These are phyloP conservation scores for Parnassius apollo DNA, from an alignment of 2,888 invertebrate genomes.

Conservation along the genomic window DNA sequence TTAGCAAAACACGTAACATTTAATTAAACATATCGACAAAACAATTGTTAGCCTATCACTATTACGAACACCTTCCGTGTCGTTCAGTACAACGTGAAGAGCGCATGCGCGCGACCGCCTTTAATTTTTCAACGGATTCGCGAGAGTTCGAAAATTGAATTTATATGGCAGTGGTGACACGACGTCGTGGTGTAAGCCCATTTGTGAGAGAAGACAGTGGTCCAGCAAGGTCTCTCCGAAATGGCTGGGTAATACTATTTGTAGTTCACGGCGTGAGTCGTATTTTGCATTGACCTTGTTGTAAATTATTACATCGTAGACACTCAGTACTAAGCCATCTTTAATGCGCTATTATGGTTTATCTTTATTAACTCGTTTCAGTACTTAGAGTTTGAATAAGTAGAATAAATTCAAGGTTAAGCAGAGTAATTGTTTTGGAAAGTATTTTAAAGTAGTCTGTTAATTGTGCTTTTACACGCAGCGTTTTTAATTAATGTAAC, in stretches of 20 bases:
- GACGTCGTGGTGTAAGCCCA: constrained; percentile 67
- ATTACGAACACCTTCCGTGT: constrained; percentile 56
- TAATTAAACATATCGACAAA: constrained; percentile 34
- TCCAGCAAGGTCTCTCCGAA: constrained; percentile 52
- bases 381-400: background rate
- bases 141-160: constrained; percentile 47
- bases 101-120: constrained; percentile 73
- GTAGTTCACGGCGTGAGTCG: constrained; percentile 30
- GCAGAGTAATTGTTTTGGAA: constrained; percentile 13
- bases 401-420: constrained; percentile 9
- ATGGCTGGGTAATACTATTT: constrained; percentile 60
- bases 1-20: constrained; percentile 21
- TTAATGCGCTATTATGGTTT: constrained; percentile 18
- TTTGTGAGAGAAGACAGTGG: constrained; percentile 59
- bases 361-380: constrained; percentile 16
- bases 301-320: constrained; percentile 18
- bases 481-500: constrained; percentile 7
- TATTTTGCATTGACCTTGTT: constrained; percentile 39
- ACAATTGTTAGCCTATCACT: constrained; percentile 42
- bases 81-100: constrained; percentile 64
- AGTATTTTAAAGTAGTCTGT: constrained; percentile 15
- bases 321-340: constrained; percentile 16
- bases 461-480: constrained; percentile 6
- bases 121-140: constrained; percentile 40
- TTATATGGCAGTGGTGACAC: constrained; percentile 77